These are phyloP conservation scores for Muschampia plurimacula DNA, from an alignment of 2,888 invertebrate species.

Conservation along the genomic window DNA sequence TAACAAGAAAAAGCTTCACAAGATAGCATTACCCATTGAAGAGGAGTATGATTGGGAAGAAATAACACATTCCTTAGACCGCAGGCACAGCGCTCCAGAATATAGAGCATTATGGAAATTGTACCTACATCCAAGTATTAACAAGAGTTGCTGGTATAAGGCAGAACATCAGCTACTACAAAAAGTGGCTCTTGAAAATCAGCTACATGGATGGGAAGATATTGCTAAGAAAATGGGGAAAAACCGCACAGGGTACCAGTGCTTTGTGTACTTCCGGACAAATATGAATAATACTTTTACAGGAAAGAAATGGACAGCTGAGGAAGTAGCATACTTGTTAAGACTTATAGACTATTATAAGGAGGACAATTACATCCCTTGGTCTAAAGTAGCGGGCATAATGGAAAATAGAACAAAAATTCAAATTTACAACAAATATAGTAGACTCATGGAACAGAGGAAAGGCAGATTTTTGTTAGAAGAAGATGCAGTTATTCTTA, in stretches of 20 bases:
- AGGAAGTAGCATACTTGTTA: conserved; percentile 89
- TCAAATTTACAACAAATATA: conserved; percentile 88
- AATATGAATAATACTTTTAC: conserved; percentile 64
- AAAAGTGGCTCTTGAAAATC: conserved; percentile 60
- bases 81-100: conserved; percentile 87
- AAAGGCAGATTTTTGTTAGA: conserved; percentile 88
- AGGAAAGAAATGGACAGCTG: conserved; percentile 86
- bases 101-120: conserved; percentile 90
- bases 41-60: conserved; percentile 86
- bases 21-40: conserved; percentile 65
- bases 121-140: conserved; percentile 89
- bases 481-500: conserved; percentile 88
- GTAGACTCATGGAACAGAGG: conserved; percentile 67
- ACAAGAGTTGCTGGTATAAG: conserved; percentile 73
- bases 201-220: conserved; percentile 87
- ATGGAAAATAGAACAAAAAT: conserved; percentile 87
- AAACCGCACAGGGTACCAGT: conserved; percentile 88
- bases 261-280: conserved; percentile 88
- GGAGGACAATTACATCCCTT: conserved; percentile 89
- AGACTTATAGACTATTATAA: conserved; percentile 87
- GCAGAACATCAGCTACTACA: conserved; percentile 61
- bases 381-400: conserved; percentile 88
- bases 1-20: conserved; percentile 54
- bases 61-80: conserved; percentile 74
- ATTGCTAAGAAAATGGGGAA: conserved; percentile 86